Conservation (phyloP, 2,888 invertebrate species). For the Cyclophora albipunctata region DNA sequence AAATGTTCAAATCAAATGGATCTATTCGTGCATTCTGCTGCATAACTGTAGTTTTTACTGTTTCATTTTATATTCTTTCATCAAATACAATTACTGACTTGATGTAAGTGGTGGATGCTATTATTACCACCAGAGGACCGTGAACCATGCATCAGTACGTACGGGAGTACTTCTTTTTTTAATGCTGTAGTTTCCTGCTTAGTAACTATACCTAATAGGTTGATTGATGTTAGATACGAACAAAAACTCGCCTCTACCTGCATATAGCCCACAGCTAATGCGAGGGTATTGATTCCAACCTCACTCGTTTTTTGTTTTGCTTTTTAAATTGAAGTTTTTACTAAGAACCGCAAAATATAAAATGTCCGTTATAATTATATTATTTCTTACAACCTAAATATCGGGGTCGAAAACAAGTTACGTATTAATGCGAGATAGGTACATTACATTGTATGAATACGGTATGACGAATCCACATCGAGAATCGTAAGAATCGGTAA, state of each 20-base stretch:
- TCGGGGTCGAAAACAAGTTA: no score
- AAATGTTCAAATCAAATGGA: constrained; percentile 5
- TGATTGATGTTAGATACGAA: constrained; percentile 39
- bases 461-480: no score
- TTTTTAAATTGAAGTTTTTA: constrained; percentile 5
- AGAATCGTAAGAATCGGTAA: no score
- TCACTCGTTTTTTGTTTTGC: constrained; percentile 22
- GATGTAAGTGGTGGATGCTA: constrained; percentile 13
- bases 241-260: constrained; percentile 42
- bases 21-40: constrained; percentile 11
- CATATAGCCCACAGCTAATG: constrained; percentile 25
- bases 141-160: constrained; percentile 24
- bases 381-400: neutral
- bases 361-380: constrained; percentile 6
- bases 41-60: constrained; percentile 12
- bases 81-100: constrained; percentile 13
- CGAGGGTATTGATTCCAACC: constrained; percentile 30
- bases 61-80: constrained; percentile 12
- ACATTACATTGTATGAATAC: no score
- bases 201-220: constrained; percentile 19
- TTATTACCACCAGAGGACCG: constrained; percentile 28
- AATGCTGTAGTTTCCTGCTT: constrained; percentile 40
- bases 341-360: constrained; percentile 6
- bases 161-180: constrained; percentile 25
- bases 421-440: no score